A percentile compares a stretch with the other conserved stretches of the same genome.
These are phyloP conservation scores for Melangyna quadrimaculata DNA, from an alignment of 2,888 invertebrate genomes.

Conservation along the genomic window DNA sequence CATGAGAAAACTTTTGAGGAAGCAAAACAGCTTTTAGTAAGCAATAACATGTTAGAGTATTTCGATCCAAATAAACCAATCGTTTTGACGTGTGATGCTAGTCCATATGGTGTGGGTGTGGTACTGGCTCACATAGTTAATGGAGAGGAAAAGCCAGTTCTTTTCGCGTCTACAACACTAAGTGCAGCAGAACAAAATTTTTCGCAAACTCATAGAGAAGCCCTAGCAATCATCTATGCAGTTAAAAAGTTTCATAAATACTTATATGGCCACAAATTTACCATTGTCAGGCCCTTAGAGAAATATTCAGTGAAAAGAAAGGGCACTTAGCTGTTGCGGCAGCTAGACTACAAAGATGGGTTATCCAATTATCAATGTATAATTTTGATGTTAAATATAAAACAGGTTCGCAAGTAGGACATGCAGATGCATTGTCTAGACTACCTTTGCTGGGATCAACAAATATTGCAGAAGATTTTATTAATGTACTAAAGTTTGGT, in stretches of 20 bases:
- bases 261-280: background rate
- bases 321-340: slow-evolving; percentile 24
- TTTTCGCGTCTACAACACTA: slow-evolving; percentile 41
- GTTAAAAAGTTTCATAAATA: background rate
- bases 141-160: slow-evolving; percentile 47
- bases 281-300: slow-evolving; percentile 52
- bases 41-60: slow-evolving; percentile 34
- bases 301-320: slow-evolving; percentile 66
- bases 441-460: background rate
- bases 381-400: background rate
- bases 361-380: background rate
- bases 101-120: slow-evolving; percentile 44
- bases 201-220: background rate
- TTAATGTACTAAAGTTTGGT: slow-evolving; percentile 10
- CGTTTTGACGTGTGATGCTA: slow-evolving; percentile 41
- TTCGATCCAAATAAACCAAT: slow-evolving; percentile 54
- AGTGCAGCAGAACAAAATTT: background rate
- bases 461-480: slow-evolving; percentile 1
- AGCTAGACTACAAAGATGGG: slow-evolving; percentile 39
- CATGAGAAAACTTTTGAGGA: slow-evolving; percentile 36
- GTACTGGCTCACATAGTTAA: slow-evolving; percentile 41
- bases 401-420: slow-evolving; percentile 30
- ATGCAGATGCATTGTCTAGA: slow-evolving; percentile 64
- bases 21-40: slow-evolving; percentile 38
- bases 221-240: background rate